Percentiles rank a stretch among this genome's conserved stretches.
These are phyloP conservation scores for Nipponacmea schrenckii DNA, from an alignment of 2,888 invertebrate species.

Conservation along the genomic window DNA sequence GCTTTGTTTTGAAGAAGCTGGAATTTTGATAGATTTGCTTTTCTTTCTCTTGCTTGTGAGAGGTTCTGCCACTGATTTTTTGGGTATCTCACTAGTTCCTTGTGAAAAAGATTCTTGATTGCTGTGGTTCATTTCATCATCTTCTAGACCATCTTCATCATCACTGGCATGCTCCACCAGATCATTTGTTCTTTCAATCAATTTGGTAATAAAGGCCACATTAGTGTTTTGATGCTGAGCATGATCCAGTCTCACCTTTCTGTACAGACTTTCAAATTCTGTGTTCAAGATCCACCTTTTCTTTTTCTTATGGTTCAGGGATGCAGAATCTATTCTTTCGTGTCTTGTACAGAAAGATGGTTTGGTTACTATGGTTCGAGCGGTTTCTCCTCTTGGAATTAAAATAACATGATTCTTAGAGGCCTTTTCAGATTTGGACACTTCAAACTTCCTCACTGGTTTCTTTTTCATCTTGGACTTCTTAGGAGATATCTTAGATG, in stretches of 20 bases:
- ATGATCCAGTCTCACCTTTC: background rate
- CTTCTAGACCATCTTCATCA: background rate
- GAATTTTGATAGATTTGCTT: too few relatives aligned
- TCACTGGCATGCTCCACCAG: background rate
- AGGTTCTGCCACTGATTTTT: too few relatives aligned
- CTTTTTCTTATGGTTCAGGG: background rate
- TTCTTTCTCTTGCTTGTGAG: too few relatives aligned
- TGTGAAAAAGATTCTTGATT: background rate
- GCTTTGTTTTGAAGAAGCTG: too few relatives aligned
- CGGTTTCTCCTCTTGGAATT: background rate
- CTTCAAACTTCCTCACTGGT: too few relatives aligned
- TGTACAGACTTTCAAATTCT: background rate
- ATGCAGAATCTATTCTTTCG: background rate
- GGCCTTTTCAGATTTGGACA: too few relatives aligned
- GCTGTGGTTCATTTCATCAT: background rate
- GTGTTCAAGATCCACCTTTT: background rate
- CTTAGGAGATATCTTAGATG: too few relatives aligned
- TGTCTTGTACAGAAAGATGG: background rate
- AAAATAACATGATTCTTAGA: too few relatives aligned
- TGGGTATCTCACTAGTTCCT: background rate
- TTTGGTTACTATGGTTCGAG: background rate
- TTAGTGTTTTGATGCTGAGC: background rate
- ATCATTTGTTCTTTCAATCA: background rate
- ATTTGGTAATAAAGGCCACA: background rate
- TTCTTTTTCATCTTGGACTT: too few relatives aligned